A percentile compares a stretch with the other conserved stretches of the same genome.
phyloP scores from a whole-genome alignment of 2,888 invertebrate genomes.

The Maniola hyperantus region DNA sequence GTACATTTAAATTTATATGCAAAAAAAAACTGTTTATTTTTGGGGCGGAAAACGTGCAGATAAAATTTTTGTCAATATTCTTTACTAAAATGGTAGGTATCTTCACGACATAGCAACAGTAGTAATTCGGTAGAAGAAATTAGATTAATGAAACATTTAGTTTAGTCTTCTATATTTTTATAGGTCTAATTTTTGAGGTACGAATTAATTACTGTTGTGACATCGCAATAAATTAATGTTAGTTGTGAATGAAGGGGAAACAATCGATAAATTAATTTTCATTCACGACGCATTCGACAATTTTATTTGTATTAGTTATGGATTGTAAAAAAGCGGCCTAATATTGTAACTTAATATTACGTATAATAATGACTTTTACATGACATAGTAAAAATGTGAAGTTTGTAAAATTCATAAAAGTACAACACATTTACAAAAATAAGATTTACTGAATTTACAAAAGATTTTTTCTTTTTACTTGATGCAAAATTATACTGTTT shows the following conservation, averaged over 20 bases:
- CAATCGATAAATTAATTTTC: constrained; percentile 3
- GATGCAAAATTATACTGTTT: neutral
- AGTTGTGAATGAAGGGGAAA: constrained; percentile 28
- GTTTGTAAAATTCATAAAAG: neutral
- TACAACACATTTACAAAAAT: neutral
- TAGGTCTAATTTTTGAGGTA: too few relatives aligned
- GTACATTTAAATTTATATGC: constrained; percentile 26
- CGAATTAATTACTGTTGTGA: constrained; percentile 21
- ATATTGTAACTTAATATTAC: neutral
- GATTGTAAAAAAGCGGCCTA: constrained; percentile 21
- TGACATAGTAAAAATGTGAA: neutral
- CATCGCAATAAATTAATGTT: constrained; percentile 18
- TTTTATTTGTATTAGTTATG: constrained; percentile 11
- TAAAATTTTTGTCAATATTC: constrained; percentile 30
- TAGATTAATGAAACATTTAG: neutral
- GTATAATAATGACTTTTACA: neutral
- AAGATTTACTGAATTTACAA: neutral
- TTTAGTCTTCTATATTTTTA: neutral
- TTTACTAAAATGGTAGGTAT: neutral
- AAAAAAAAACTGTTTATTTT: constrained; percentile 2
- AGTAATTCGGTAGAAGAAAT: neutral
- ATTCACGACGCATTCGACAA: constrained; percentile 22
- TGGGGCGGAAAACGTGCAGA: constrained; percentile 25
- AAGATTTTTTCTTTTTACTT: neutral
- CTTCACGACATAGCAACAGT: constrained; percentile 23